phyloP scores from a whole-genome alignment of 2,888 invertebrate species.

The Neuroscelio doddi region DNA sequence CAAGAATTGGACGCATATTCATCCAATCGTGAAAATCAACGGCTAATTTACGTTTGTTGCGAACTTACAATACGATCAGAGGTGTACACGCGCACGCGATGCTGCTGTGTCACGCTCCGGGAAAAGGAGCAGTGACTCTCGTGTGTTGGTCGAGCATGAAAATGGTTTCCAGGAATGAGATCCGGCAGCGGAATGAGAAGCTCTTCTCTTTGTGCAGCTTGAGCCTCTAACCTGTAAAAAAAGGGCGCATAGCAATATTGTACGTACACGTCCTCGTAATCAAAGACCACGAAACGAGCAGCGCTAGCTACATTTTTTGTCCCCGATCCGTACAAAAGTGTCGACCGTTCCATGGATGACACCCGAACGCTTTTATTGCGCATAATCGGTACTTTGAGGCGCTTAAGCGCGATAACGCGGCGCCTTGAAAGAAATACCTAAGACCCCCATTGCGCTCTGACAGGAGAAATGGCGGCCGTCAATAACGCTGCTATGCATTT shows the following conservation, averaged over 20 bases:
- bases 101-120: constrained; percentile 19
- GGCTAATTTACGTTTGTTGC: constrained; percentile 7
- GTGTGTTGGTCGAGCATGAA: constrained; percentile 54
- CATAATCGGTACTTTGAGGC: constrained; percentile 62
- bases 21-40: neutral
- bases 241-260: constrained; percentile 49
- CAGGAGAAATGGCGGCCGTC: constrained; percentile 25
- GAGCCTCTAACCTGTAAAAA: constrained; percentile 43
- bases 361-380: constrained; percentile 68
- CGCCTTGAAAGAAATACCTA: constrained; percentile 65
- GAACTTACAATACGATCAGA: constrained; percentile 8
- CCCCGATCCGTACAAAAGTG: constrained; percentile 53
- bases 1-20: no score
- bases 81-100: constrained; percentile 14
- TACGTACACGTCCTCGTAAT: constrained; percentile 51
- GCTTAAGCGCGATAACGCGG: constrained; percentile 62
- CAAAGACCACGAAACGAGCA: constrained; percentile 44
- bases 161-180: constrained; percentile 60
- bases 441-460: constrained; percentile 15
- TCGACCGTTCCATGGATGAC: constrained; percentile 63
- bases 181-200: constrained; percentile 24
- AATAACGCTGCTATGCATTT: constrained; percentile 27
- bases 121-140: constrained; percentile 27
- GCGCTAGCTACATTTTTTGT: constrained; percentile 50
- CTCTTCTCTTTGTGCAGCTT: constrained; percentile 43